These are phyloP conservation scores for Montipora cactus DNA, from an alignment of 64 coral and sea anemone genomes.

Conservation along the genomic window DNA sequence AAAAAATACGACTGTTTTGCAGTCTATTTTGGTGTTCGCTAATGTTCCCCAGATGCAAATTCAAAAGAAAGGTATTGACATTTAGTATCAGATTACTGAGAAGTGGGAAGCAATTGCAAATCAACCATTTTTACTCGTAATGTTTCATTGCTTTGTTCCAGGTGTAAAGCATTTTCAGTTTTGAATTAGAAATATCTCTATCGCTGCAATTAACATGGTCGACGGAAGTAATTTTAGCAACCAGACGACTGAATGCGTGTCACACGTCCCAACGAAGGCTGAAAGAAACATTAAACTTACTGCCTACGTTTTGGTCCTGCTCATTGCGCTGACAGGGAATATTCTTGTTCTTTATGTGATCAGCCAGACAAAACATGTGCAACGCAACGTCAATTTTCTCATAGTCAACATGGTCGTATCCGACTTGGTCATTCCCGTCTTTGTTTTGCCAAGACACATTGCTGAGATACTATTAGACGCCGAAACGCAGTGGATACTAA, in stretches of 20 bases:
- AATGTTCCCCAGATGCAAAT: not conserved
- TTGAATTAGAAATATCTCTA: not conserved
- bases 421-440: constrained; percentile 19
- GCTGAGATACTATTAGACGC: not conserved
- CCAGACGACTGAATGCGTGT: not conserved
- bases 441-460: not conserved
- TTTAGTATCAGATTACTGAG: not conserved
- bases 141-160: not conserved
- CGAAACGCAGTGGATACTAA: not conserved
- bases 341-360: constrained; percentile 14
- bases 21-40: not conserved
- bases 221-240: constrained; percentile 6
- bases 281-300: not conserved
- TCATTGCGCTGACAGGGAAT: constrained; percentile 10
- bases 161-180: not conserved
- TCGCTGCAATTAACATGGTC: not conserved
- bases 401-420: constrained; percentile 50
- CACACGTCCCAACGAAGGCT: not conserved
- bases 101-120: not conserved
- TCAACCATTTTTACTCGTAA: not conserved
- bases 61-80: not conserved
- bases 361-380: constrained; percentile 16
- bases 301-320: constrained; percentile 11
- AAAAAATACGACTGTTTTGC: too few relatives aligned
- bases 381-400: constrained; percentile 31